Conservation (phyloP, 2,113 vertebrate genomes). For the Passer montanus region DNA sequence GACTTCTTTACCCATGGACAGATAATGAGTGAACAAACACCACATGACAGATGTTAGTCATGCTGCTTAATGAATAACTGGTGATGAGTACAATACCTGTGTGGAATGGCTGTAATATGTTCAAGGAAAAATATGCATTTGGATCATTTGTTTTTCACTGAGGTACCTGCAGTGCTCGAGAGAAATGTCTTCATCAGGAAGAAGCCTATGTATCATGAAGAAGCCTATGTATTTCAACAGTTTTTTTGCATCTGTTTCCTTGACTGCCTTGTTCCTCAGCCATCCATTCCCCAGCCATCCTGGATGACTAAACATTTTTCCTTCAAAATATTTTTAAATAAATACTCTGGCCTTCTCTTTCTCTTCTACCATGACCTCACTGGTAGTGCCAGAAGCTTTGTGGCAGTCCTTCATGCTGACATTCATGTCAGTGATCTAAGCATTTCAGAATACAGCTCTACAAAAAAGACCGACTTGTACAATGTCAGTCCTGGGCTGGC, state of each 20-base stretch:
- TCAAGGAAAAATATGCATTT: slow-evolving; percentile 23
- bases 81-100: slow-evolving; percentile 64
- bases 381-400: not conserved
- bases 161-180: not conserved
- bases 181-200: slow-evolving; percentile 17
- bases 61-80: slow-evolving; percentile 66
- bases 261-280: not conserved
- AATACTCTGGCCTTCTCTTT: not conserved
- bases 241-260: not conserved
- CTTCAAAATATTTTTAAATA: not conserved
- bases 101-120: slow-evolving; percentile 19
- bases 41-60: slow-evolving; percentile 61
- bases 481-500: not conserved
- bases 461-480: not conserved
- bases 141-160: slow-evolving; percentile 21
- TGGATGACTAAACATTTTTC: not conserved
- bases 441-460: not conserved
- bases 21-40: slow-evolving; percentile 68
- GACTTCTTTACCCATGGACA: slow-evolving; percentile 38
- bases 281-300: not conserved
- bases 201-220: not conserved
- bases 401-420: not conserved
- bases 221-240: not conserved
- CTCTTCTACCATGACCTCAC: not conserved
- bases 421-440: not conserved